These are phyloP conservation scores for Platycheirus rosarum DNA, from an alignment of 2,888 invertebrate genomes.

Conservation along the genomic window DNA sequence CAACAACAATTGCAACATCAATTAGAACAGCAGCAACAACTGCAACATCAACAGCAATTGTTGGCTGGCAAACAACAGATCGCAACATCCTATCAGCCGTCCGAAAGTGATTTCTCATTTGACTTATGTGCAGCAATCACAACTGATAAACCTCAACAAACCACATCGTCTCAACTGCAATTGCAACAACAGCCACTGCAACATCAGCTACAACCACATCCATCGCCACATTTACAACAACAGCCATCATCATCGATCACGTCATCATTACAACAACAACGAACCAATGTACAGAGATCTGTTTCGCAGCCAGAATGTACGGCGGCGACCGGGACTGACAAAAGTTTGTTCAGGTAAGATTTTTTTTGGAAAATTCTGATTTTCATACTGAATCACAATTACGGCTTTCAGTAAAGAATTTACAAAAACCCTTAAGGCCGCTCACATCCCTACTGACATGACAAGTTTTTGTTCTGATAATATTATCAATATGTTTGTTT, in stretches of 20 bases:
- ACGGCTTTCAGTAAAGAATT: no score
- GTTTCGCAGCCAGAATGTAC: constrained; percentile 78
- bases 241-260: constrained; percentile 62
- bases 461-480: no score
- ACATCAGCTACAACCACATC: constrained; percentile 64
- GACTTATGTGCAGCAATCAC: constrained; percentile 76
- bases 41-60: constrained; percentile 75
- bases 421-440: no score
- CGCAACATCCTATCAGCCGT: constrained; percentile 78
- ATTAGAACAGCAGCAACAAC: constrained; percentile 75
- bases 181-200: constrained; percentile 65
- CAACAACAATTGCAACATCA: constrained; percentile 76
- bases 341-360: constrained; percentile 76
- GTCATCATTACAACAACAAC: constrained; percentile 69
- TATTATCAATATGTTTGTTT: no score
- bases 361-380: neutral
- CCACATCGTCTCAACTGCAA: constrained; percentile 65
- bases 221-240: constrained; percentile 65
- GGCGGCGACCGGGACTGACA: constrained; percentile 75
- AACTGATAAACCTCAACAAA: constrained; percentile 71
- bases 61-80: constrained; percentile 75
- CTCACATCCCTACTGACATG: no score
- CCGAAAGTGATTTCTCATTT: constrained; percentile 79
- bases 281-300: constrained; percentile 78
- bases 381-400: neutral